Base-by-base conservation (phyloP, 2,888 invertebrate genomes). In the Muschampia staudingeri region DNA sequence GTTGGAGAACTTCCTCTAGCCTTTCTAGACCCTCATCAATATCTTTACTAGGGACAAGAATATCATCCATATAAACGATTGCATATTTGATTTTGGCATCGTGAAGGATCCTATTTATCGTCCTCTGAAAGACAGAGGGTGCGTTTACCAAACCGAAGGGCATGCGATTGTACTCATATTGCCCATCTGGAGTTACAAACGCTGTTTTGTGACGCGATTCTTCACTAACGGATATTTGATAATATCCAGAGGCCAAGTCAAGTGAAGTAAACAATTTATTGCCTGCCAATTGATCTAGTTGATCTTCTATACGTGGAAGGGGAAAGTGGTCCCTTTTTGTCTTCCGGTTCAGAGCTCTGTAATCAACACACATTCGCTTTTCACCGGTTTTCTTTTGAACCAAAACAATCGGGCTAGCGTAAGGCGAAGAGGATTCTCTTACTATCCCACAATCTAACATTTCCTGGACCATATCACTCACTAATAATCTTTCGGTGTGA, bases 91-190 rank as follows among this genome's bases (percentile, higher is more conserved):
- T 61, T 42, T 83, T 83, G 42, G 86, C 81, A 37, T 83, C 83
- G 3, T 75, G 75, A 1, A 91, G 77, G 3, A 90, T 85, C 40
- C 86, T 82, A 71, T 91, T 89, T 77, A 94, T 91, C 7, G 91
- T 87, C 48, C 90, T 83, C 76, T 93, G 92, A 81, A 93, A 94
- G 0, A 91, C 89, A 0, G 91, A 87, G 9, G 93, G 93, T 0
- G 94, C 92, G 82, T 94, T 94, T 0, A 85, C 84, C 0, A 94
- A 86, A 3, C 93, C 93, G 78, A 94, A 95, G 0, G 92, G 92
- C 91, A 94, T 92, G 0, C 89, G 80, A 6, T 89, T 87, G 82
- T 88, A 93, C 83, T 94, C 91, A 77, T 83, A 94, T 14, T 92
- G 90, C 0, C 93, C 93, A 56, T 92, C 90, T 0, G 91, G 91